Evolutionary conservation across 2,888 invertebrate genomes (phyloP), one percentile per base, ranked within the genome.

Genomic region (Spodoptera exigua): DNA sequence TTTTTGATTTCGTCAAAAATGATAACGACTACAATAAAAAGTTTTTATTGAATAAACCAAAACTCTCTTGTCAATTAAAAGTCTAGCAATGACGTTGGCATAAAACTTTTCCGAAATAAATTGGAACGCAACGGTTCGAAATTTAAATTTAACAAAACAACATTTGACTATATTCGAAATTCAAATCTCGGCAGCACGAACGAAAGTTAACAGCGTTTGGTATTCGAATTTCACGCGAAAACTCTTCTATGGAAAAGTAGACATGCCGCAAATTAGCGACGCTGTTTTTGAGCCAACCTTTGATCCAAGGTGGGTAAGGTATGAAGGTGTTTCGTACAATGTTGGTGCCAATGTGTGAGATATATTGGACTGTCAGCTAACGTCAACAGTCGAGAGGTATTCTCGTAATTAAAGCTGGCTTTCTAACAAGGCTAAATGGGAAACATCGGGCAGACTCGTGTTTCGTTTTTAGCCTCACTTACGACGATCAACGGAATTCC

Each of bases 201-300:
- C 16, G 44, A 65, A 69, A 62, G 57, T 64, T 67, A 59, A 48
- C 59, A 55, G 41, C 52, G 58, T 60, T 64, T 51, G 12, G 16
- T 49, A 60, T 62, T 65, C 18, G 5, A 70, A 74, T 47, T 68
- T 49, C 61, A 65, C 49, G 44, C 66, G 39, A 56, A 62, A 62
- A 48, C 21, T 60, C 59, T 59, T 60, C 61, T 59, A 58, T 51
- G 47, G 59, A 56, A 60, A 71, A 68, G 71, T 52, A 61, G 65
- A 60, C 35, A 54, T 39, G 51, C 54, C 40, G 48, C 36, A 27
- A 53, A 49, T 36, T 39, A 45, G 49, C 40, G 21, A 59, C 47
- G 36, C 39, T 58, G 16, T 9, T 1, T 57, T 55, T 5, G 5
- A 11, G 12, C 32, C 47, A 57, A 54, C 17, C 16, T 37, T 56